Percentiles rank a stretch among this genome's conserved stretches.
phyloP scores from a whole-genome alignment of 37 sponge, comb jelly and placozoan genomes.

The Theonella swinhoei region DNA sequence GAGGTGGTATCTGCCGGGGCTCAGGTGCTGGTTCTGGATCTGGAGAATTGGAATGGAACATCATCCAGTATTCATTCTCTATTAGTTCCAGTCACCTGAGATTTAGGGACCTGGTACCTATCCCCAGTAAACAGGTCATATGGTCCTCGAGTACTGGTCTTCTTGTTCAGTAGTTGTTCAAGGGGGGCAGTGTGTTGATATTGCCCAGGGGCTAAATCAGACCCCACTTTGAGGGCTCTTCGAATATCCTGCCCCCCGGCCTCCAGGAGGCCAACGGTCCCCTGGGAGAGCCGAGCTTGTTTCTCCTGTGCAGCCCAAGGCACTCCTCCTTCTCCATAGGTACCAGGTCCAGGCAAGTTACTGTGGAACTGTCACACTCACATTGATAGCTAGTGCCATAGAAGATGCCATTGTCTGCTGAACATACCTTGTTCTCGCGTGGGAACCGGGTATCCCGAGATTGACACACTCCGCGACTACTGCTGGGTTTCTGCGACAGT shows the following conservation, averaged over 20 bases:
- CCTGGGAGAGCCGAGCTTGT: constrained; percentile 60
- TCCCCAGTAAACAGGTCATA: constrained; percentile 93
- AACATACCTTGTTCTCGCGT: constrained; percentile 58
- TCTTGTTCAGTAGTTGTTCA: constrained; percentile 70
- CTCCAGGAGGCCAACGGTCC: constrained; percentile 88
- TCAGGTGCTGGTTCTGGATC: constrained; percentile 62
- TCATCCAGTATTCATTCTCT: neutral
- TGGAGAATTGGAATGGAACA: constrained; percentile 4
- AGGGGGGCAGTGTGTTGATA: constrained; percentile 76
- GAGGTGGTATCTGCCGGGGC: constrained; percentile 86
- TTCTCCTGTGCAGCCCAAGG: constrained; percentile 70
- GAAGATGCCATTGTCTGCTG: neutral
- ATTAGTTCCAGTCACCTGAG: constrained; percentile 24
- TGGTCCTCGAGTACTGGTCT: constrained; percentile 87
- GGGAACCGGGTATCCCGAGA: constrained; percentile 67
- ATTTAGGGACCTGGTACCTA: constrained; percentile 50
- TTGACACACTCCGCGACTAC: constrained; percentile 85
- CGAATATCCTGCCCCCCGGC: constrained; percentile 25
- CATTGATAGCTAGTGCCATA: neutral
- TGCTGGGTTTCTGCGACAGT: constrained; percentile 59
- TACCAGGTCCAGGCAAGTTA: constrained; percentile 85
- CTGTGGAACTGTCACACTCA: constrained; percentile 23
- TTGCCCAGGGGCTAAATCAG: constrained; percentile 80
- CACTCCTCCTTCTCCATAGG: constrained; percentile 87
- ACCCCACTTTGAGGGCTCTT: constrained; percentile 42